A percentile compares a stretch with the other conserved stretches of the same genome.
These are phyloP conservation scores for Caenorhabditis japonica DNA, from an alignment of 2,888 invertebrate species.

Conservation along the genomic window DNA sequence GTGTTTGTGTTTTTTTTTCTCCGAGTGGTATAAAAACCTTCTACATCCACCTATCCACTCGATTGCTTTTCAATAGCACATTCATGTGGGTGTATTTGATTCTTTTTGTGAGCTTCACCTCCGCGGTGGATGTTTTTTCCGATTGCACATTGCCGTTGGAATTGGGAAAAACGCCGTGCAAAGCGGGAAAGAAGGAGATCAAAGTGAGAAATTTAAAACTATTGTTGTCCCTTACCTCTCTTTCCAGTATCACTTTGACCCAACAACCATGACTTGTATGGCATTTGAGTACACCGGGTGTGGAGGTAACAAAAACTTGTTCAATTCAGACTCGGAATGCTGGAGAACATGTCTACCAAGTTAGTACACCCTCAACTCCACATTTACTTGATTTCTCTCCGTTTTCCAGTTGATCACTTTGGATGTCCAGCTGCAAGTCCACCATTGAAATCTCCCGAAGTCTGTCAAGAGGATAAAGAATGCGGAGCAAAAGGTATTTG, in stretches of 20 bases:
- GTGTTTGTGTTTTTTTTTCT: too few relatives aligned
- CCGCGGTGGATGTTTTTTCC: neutral
- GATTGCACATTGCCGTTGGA: slow-evolving; percentile 22
- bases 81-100: neutral
- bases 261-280: slow-evolving; percentile 27
- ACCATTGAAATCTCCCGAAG: neutral
- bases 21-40: too few relatives aligned
- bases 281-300: slow-evolving; percentile 50
- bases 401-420: slow-evolving; percentile 43
- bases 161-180: slow-evolving; percentile 33
- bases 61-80: too few relatives aligned
- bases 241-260: slow-evolving; percentile 47
- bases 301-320: slow-evolving; percentile 43
- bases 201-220: slow-evolving; percentile 1
- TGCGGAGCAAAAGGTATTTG: slow-evolving; percentile 29
- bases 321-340: slow-evolving; percentile 26
- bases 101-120: neutral
- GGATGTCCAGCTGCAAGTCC: slow-evolving; percentile 37
- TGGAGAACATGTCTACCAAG: slow-evolving; percentile 34
- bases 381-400: neutral
- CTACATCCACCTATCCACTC: too few relatives aligned
- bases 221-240: neutral
- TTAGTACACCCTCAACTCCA: slow-evolving; percentile 7
- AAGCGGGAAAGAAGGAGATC: slow-evolving; percentile 24
- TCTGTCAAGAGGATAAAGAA: slow-evolving; percentile 19